Evolutionary conservation across 1,140 invertebrate species (phyloP).

Genomic region (Zaprionus kolodkinae): DNA sequence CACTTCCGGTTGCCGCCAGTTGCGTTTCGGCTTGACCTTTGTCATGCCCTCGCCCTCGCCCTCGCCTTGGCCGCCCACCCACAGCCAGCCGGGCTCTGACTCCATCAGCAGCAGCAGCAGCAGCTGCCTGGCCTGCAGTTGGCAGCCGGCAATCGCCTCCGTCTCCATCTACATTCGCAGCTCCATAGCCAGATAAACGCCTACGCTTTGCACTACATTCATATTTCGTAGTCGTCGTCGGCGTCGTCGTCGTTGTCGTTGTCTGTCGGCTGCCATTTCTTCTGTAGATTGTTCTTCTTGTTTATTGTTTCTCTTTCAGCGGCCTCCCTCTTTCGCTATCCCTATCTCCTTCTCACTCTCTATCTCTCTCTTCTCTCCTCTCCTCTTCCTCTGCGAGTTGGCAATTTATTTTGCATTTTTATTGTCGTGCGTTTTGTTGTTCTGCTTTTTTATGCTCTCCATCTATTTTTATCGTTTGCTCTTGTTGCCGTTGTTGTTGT

Average conservation of each 20-base stretch:
- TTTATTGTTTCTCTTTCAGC: conserved; percentile 47
- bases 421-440: conserved; percentile 70
- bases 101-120: conserved; percentile 9
- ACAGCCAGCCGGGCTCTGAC: conserved; percentile 29
- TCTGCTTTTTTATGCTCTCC: conserved; percentile 64
- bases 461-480: conserved; percentile 55
- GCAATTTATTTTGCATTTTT: conserved; percentile 77
- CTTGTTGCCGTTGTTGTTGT: conserved; percentile 25
- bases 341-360: conserved; percentile 16
- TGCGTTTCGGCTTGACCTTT: conserved; percentile 69
- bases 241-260: conserved; percentile 33
- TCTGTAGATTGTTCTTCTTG: conserved; percentile 37
- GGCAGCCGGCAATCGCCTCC: conserved; percentile 16
- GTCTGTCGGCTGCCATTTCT: conserved; percentile 42
- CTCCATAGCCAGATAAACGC: conserved; percentile 40
- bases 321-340: conserved; percentile 21
- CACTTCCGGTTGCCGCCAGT: conserved; percentile 70
- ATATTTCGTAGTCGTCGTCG: conserved; percentile 55
- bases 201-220: conserved; percentile 77
- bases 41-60: conserved; percentile 26
- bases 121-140: background rate
- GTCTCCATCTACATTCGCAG: conserved; percentile 9
- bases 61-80: conserved; percentile 37
- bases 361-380: conserved; percentile 19
- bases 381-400: conserved; percentile 36